Percentiles rank a stretch among this genome's conserved stretches.
Evolutionary conservation across 1,140 invertebrate genomes (phyloP).

Genomic region (Achroia grisella): DNA sequence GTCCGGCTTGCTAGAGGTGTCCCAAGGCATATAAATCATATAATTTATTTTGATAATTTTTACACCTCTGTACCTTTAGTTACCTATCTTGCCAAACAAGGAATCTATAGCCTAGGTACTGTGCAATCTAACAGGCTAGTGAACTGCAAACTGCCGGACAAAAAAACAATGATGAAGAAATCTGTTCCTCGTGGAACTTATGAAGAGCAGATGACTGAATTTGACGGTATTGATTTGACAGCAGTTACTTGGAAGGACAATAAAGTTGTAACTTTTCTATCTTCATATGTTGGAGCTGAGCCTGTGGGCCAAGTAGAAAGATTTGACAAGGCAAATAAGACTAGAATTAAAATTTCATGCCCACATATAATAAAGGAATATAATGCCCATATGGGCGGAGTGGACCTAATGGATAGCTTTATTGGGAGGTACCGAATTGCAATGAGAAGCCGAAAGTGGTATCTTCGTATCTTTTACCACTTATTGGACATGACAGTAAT

Average conservation of each 20-base stretch:
- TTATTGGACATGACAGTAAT: slow-evolving; percentile 53
- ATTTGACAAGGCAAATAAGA: slow-evolving; percentile 20
- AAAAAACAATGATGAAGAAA: too few species aligned
- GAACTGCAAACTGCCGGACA: too few species aligned
- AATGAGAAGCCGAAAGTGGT: slow-evolving; percentile 52
- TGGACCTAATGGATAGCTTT: slow-evolving; percentile 46
- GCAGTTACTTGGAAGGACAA: too few species aligned
- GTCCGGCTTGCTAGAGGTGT: background rate
- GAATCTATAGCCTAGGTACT: too few species aligned
- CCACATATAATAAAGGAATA: slow-evolving; percentile 28
- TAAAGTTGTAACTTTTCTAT: too few species aligned
- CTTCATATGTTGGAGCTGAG: background rate
- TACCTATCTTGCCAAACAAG: too few species aligned
- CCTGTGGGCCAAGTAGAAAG: slow-evolving; percentile 10
- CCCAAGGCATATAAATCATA: background rate
- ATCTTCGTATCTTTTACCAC: slow-evolving; percentile 60
- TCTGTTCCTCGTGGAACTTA: too few species aligned
- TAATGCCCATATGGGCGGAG: slow-evolving; percentile 53
- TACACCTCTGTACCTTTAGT: too few species aligned
- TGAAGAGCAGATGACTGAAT: too few species aligned
- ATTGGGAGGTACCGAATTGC: slow-evolving; percentile 41
- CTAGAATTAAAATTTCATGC: slow-evolving; percentile 18
- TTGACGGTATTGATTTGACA: too few species aligned
- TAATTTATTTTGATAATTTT: too few species aligned
- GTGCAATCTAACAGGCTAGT: too few species aligned